A percentile compares a stretch with the other conserved stretches of the same genome.
Evolutionary conservation across 1,140 invertebrate genomes (phyloP).

Genomic region (Drosophila bifasciata): DNA sequence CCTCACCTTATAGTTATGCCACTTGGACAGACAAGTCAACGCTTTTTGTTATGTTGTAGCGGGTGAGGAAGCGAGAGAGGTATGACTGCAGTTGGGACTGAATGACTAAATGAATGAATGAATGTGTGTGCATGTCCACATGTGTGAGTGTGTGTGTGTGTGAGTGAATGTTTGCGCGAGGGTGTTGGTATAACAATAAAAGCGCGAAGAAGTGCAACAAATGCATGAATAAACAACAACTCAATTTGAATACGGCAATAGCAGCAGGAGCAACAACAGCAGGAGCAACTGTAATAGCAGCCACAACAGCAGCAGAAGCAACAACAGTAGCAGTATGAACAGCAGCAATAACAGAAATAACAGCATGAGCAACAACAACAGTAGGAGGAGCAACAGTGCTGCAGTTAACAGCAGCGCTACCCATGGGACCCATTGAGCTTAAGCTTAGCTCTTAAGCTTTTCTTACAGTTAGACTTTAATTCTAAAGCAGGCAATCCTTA

Average conservation of each 20-base stretch:
- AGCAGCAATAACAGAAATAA: slow-evolving; percentile 62
- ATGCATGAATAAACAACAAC: slow-evolving; percentile 81
- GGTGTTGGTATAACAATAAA: slow-evolving; percentile 62
- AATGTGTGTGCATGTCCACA: slow-evolving; percentile 29
- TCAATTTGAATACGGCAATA: slow-evolving; percentile 78
- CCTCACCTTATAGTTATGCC: no score
- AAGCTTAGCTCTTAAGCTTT: no score
- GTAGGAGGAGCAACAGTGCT: neutral
- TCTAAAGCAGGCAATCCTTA: no score
- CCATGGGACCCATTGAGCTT: no score
- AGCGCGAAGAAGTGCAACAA: slow-evolving; percentile 71
- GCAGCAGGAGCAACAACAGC: slow-evolving; percentile 21
- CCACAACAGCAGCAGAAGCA: neutral
- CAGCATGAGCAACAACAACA: slow-evolving; percentile 18
- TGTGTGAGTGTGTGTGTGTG: slow-evolving; percentile 1
- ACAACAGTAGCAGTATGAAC: neutral
- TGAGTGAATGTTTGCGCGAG: slow-evolving; percentile 12
- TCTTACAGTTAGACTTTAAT: no score
- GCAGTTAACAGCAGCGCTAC: no score
- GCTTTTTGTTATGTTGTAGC: no score
- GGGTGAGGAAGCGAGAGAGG: neutral
- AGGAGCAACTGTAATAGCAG: neutral
- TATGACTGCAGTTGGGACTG: slow-evolving; percentile 10
- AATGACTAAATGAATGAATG: slow-evolving; percentile 60
- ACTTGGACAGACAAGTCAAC: neutral